phyloP scores from a whole-genome alignment of 2,113 vertebrate genomes.

The Rhombomys opimus region DNA sequence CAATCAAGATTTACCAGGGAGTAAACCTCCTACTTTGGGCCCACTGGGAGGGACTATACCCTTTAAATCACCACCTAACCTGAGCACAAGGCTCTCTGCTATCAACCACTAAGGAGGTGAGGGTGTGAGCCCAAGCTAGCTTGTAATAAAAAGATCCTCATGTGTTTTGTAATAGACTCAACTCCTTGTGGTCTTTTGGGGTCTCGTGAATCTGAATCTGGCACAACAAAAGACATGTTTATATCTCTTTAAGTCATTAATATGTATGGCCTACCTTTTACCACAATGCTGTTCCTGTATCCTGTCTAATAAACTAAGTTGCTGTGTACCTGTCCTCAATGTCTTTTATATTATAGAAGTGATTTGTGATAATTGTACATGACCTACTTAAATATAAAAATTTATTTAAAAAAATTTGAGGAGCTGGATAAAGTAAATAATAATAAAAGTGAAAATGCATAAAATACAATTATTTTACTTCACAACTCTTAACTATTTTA shows the following conservation, averaged over 20 bases:
- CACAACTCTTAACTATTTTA: background rate
- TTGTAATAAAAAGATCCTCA: too few relatives aligned
- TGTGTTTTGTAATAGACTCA: too few relatives aligned
- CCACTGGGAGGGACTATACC: too few relatives aligned
- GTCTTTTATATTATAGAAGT: background rate
- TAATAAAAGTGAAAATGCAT: background rate
- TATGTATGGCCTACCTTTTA: background rate
- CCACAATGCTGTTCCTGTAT: background rate
- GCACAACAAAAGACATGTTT: background rate
- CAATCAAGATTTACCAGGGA: too few relatives aligned
- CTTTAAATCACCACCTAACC: too few relatives aligned
- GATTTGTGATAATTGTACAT: background rate
- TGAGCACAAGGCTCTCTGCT: too few relatives aligned
- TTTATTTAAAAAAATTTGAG: background rate
- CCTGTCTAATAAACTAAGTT: background rate
- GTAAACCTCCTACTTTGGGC: too few relatives aligned
- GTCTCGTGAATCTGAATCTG: too few relatives aligned
- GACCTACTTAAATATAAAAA: background rate
- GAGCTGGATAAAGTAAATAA: background rate
- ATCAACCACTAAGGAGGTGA: too few relatives aligned
- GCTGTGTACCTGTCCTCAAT: background rate
- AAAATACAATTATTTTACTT: background rate
- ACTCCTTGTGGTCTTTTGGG: too few relatives aligned
- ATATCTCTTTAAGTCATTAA: background rate
- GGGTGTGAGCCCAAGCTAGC: too few relatives aligned